These are phyloP conservation scores for Pedetes capensis DNA, from an alignment of 2,113 vertebrate genomes.

Conservation along the genomic window DNA sequence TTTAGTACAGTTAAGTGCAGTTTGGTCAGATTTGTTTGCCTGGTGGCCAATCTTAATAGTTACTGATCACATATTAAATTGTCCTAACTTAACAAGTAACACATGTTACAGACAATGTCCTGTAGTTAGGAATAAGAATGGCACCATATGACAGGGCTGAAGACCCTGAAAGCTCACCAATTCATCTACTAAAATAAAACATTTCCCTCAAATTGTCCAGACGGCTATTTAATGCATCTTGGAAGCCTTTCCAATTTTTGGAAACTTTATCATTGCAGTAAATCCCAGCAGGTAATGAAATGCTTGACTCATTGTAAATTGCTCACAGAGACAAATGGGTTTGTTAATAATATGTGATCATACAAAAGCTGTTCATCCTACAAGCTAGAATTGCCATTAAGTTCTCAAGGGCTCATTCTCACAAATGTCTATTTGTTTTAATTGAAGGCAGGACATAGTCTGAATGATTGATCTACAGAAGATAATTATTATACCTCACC, in stretches of 20 bases:
- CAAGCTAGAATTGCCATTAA: background rate
- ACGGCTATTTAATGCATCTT: background rate
- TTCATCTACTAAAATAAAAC: background rate
- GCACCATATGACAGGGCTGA: accelerated
- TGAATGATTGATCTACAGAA: background rate
- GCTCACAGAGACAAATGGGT: background rate
- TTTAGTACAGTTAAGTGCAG: background rate
- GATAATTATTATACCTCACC: background rate
- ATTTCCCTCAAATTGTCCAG: background rate
- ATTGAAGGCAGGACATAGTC: background rate
- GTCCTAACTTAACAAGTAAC: background rate
- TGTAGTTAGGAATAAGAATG: background rate
- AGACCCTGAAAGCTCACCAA: background rate
- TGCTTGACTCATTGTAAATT: background rate
- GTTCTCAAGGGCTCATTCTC: background rate
- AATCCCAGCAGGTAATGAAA: background rate
- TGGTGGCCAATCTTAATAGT: background rate
- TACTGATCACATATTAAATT: background rate
- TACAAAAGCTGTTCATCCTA: background rate
- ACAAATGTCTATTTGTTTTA: background rate
- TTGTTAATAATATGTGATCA: background rate
- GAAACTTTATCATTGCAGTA: background rate
- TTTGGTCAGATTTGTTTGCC: background rate
- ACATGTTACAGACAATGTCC: background rate
- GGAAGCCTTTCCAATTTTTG: background rate